Base-by-base conservation (phyloP, 1,140 invertebrate species). In the Propsilocerus akamusi region DNA sequence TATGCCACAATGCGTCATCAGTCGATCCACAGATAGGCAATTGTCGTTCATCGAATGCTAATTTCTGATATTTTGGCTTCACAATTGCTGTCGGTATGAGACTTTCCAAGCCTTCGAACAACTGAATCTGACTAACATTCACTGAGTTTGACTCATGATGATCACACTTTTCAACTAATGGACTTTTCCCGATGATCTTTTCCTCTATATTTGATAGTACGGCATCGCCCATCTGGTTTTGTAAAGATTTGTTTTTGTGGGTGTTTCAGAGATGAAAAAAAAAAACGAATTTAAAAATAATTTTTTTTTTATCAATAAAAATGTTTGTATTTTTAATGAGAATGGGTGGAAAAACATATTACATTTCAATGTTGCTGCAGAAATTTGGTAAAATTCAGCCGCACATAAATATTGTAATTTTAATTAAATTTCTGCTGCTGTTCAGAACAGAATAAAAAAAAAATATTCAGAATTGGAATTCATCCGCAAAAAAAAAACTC, bases 181-280 rank as follows among this genome's bases (percentile, higher is more conserved):
- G 10, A 8, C 22, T 41, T 41, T 41, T 41, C 4, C 17, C n/a
- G 2, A 26, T 3, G 25, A 59, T 54, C 34, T 60, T 58, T 28
- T 60, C 57, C 51, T 61, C 60, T 0, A 55, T 57, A 7, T 56
- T 57, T 17, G 63, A 64, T 49, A 64, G 51, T 32, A 58, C 57
- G 3, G 63, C 60, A 52, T 64, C 62, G 32, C 59, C 58, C 61
- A 63, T 63, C 52, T 53, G 46, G 14, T 20, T 49, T 25, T 37
- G 8, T 17, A 12, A 25, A 12, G 14, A 41, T n/a, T n/a, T n/a
- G n/a, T n/a, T n/a, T n/a, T n/a, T n/a, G n/a, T n/a, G n/a, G n/a
- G n/a, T n/a, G n/a, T n/a, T n/a, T n/a, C n/a, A n/a, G n/a, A n/a
- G n/a, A 41, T 41, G 12, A 41, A 8, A 41, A 41, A 41, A 37